These are phyloP conservation scores for Diogma glabrata DNA, from an alignment of 2,888 invertebrate species.

Conservation along the genomic window DNA sequence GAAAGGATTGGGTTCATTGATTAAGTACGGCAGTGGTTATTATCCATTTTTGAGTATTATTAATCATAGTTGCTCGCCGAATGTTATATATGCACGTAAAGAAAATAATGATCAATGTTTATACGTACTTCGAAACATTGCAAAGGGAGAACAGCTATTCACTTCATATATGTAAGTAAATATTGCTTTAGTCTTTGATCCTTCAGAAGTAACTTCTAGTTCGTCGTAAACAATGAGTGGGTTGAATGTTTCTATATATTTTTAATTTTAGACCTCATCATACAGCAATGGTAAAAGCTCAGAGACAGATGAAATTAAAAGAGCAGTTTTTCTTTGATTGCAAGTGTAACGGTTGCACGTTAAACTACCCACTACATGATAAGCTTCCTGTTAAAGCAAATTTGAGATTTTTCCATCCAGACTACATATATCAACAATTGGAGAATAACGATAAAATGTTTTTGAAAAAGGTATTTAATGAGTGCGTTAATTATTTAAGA, in stretches of 20 bases:
- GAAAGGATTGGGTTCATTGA: slow-evolving; percentile 28
- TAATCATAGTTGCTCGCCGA: slow-evolving; percentile 82
- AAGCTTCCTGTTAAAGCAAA: slow-evolving; percentile 30
- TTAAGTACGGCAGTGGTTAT: slow-evolving; percentile 44
- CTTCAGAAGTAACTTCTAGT: too few relatives aligned
- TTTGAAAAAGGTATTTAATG: slow-evolving; percentile 29
- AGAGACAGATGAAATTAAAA: slow-evolving; percentile 48
- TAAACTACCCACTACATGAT: slow-evolving; percentile 54
- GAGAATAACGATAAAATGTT: slow-evolving; percentile 30
- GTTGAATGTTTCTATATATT: too few relatives aligned
- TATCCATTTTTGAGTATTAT: slow-evolving; percentile 68
- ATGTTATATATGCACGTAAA: slow-evolving; percentile 52
- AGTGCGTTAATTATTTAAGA: slow-evolving; percentile 30
- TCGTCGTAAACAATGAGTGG: too few relatives aligned
- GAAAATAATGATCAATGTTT: slow-evolving; percentile 42
- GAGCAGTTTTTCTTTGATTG: slow-evolving; percentile 80
- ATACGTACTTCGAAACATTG: slow-evolving; percentile 52
- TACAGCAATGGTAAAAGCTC: slow-evolving; percentile 40
- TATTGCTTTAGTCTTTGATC: too few relatives aligned
- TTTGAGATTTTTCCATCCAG: slow-evolving; percentile 29
- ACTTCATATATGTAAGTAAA: too few relatives aligned
- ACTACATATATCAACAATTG: slow-evolving; percentile 26
- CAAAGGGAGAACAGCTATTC: slow-evolving; percentile 57
- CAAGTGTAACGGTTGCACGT: slow-evolving; percentile 58
- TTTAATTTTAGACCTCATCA: slow-evolving; percentile 76